Percentiles rank a stretch among this genome's conserved stretches.
Conservation (phyloP, 23 tunicate genomes). For the Ascidia mentula region DNA sequence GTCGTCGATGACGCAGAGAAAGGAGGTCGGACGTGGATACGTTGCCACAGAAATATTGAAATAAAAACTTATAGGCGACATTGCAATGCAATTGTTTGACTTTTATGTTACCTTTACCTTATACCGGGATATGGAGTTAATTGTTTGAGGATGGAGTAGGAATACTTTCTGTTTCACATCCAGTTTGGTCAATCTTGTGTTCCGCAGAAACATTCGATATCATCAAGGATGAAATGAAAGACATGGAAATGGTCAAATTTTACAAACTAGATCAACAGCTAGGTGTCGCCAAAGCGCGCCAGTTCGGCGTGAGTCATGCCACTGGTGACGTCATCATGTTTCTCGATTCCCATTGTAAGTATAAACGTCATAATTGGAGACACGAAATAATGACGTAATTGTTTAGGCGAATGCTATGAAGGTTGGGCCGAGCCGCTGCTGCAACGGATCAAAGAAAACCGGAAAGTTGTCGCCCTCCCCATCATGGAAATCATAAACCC, state of each 20-base stretch:
- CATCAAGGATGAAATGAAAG: constrained; percentile 59
- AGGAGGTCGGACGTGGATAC: not conserved
- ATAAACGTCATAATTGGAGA: not conserved
- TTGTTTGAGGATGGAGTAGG: too few relatives aligned
- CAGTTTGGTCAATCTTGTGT: too few relatives aligned
- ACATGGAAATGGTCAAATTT: constrained; percentile 52
- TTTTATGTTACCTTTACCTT: too few relatives aligned
- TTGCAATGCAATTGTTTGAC: too few relatives aligned
- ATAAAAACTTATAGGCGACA: too few relatives aligned
- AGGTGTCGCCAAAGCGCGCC: constrained; percentile 67
- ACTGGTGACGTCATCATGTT: constrained; percentile 86
- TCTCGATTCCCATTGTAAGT: constrained; percentile 94
- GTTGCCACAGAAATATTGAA: too few relatives aligned
- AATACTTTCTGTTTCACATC: too few relatives aligned
- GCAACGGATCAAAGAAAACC: constrained; percentile 56
- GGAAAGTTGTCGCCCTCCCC: constrained; percentile 70
- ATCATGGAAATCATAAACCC: constrained; percentile 89
- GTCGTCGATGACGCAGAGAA: constrained; percentile 66
- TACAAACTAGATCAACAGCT: constrained; percentile 37
- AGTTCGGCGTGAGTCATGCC: constrained; percentile 62
- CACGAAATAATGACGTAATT: not conserved
- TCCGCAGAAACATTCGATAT: constrained; percentile 40
- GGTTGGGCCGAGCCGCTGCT: constrained; percentile 91
- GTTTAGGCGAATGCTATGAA: constrained; percentile 94
- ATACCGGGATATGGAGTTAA: too few relatives aligned